Conservation (phyloP, 2,888 invertebrate species). For the Galeruca laticollis region DNA sequence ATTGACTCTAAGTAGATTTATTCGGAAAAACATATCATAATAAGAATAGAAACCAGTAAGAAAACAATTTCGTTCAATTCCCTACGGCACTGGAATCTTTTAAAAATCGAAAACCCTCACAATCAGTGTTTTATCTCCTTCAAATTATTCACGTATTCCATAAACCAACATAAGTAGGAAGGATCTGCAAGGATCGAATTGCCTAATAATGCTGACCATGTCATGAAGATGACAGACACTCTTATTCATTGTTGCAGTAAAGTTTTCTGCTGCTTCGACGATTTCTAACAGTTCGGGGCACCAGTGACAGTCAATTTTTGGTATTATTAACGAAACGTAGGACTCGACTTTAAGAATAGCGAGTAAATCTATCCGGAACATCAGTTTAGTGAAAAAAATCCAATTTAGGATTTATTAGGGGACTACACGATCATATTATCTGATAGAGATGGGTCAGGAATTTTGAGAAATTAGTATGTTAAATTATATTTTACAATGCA, state of each 20-base stretch:
- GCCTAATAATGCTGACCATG: constrained; percentile 46
- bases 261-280: constrained; percentile 48
- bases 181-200: constrained; percentile 41
- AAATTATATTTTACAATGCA: too few species aligned
- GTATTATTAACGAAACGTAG: constrained; percentile 29
- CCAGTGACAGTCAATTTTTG: constrained; percentile 42
- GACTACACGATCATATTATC: not conserved
- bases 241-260: constrained; percentile 45
- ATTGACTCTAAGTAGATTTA: too few species aligned
- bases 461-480: too few species aligned
- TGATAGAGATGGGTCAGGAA: not conserved
- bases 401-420: not conserved
- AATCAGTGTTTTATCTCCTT: constrained; percentile 35
- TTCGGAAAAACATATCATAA: too few species aligned
- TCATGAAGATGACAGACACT: constrained; percentile 42
- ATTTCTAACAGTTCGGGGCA: constrained; percentile 47
- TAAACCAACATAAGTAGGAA: constrained; percentile 41
- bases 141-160: constrained; percentile 43
- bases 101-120: constrained; percentile 2
- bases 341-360: not conserved
- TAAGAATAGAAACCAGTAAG: too few species aligned
- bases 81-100: not conserved
- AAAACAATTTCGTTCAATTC: too few species aligned
- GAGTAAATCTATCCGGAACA: not conserved
- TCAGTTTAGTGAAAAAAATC: constrained; percentile 2